phyloP scores from a whole-genome alignment of 2,797 vertebrate genomes.

The Hylomyscus alleni region DNA sequence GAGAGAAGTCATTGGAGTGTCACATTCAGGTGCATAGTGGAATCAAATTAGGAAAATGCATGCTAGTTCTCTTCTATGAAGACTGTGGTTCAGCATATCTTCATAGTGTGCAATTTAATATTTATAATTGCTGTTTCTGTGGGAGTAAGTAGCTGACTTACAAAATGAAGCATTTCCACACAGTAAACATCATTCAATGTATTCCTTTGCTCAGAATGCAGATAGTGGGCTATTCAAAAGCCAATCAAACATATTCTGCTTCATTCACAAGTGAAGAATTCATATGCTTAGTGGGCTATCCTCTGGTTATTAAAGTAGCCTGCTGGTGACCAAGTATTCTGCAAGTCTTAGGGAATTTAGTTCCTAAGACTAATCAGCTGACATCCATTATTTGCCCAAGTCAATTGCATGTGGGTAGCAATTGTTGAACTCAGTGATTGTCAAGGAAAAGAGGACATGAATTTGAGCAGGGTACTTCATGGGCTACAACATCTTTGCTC shows the following conservation, averaged over 20 bases:
- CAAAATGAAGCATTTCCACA: neutral
- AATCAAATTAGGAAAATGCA: neutral
- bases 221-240: neutral
- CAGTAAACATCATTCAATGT: neutral
- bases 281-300: neutral
- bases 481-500: neutral
- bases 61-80: neutral
- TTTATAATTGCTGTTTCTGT: constrained; percentile 16
- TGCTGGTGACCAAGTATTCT: neutral
- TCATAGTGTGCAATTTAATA: neutral
- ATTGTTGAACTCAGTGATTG: neutral
- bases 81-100: constrained; percentile 18
- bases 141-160: neutral
- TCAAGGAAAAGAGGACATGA: neutral
- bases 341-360: neutral
- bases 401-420: neutral
- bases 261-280: constrained; percentile 16
- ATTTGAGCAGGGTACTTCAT: neutral
- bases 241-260: neutral
- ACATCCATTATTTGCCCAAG: neutral
- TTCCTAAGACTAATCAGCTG: neutral
- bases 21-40: neutral
- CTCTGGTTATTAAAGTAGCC: neutral
- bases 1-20: neutral
- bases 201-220: constrained; percentile 20